phyloP scores from a whole-genome alignment of 2,113 vertebrate genomes.

The Oenanthe oenanthe region DNA sequence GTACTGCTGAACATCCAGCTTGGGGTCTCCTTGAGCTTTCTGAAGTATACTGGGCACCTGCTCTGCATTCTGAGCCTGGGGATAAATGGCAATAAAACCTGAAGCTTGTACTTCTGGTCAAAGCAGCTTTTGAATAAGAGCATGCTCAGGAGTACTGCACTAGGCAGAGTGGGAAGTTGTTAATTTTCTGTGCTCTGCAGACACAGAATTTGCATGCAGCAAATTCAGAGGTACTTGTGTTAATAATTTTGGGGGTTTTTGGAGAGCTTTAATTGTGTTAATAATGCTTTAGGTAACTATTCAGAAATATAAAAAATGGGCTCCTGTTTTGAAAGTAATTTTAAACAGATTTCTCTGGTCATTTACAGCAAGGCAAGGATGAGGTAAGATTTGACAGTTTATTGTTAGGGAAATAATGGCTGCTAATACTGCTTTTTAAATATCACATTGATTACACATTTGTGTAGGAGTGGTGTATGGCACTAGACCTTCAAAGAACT shows the following conservation, averaged over 20 bases:
- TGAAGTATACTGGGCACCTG: neutral
- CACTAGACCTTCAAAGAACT: slow-evolving; percentile 53
- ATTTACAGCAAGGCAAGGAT: neutral
- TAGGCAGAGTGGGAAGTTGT: neutral
- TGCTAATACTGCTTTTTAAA: slow-evolving; percentile 22
- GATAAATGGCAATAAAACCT: neutral
- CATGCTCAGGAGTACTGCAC: neutral
- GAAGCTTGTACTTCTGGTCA: neutral
- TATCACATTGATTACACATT: slow-evolving; percentile 32
- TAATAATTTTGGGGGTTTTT: neutral
- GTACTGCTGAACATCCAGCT: neutral
- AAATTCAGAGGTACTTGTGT: neutral
- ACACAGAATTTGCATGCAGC: neutral
- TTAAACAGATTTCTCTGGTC: neutral
- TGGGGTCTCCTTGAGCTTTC: neutral
- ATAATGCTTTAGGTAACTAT: neutral
- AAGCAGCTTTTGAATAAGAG: neutral
- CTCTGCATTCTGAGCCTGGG: neutral
- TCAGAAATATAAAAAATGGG: neutral
- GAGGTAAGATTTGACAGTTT: neutral
- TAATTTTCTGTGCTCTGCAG: neutral
- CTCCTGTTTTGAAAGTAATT: neutral
- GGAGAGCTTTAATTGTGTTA: neutral
- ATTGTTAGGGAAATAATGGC: slow-evolving; percentile 21
- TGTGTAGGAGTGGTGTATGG: slow-evolving; percentile 45